Percentiles rank a stretch among this genome's conserved stretches.
Conservation (phyloP, 2,113 vertebrate species). For the Phodopus roborovskii region DNA sequence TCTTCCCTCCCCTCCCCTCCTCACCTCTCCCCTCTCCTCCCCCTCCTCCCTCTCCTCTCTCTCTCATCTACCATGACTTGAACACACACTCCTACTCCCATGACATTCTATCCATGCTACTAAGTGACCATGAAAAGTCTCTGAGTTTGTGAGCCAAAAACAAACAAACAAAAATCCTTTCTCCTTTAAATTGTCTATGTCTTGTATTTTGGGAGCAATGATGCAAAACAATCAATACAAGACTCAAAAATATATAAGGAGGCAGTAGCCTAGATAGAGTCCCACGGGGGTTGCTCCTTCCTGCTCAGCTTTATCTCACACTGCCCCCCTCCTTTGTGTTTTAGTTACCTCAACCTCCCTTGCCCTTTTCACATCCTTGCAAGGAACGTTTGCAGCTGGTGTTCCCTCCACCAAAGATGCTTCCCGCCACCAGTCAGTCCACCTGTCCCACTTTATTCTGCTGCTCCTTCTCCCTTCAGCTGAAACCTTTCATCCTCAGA, state of each 20-base stretch:
- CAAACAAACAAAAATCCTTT: background rate
- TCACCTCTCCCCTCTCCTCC: too few relatives aligned
- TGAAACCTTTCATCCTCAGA: background rate
- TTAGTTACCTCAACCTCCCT: background rate
- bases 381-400: background rate
- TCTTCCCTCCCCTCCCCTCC: background rate
- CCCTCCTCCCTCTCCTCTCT: background rate
- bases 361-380: background rate
- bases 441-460: background rate
- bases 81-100: background rate
- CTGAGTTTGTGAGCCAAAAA: background rate
- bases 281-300: background rate
- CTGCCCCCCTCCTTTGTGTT: background rate
- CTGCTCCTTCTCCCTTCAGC: background rate
- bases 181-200: background rate
- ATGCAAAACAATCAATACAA: background rate
- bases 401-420: background rate
- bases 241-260: background rate
- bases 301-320: background rate
- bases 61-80: background rate
- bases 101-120: background rate
- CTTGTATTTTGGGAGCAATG: background rate
- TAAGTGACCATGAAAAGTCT: background rate
- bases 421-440: background rate
- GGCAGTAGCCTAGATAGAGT: background rate